Evolutionary conservation across 2,888 invertebrate species (phyloP).

Genomic region (Odontothrips loti): DNA sequence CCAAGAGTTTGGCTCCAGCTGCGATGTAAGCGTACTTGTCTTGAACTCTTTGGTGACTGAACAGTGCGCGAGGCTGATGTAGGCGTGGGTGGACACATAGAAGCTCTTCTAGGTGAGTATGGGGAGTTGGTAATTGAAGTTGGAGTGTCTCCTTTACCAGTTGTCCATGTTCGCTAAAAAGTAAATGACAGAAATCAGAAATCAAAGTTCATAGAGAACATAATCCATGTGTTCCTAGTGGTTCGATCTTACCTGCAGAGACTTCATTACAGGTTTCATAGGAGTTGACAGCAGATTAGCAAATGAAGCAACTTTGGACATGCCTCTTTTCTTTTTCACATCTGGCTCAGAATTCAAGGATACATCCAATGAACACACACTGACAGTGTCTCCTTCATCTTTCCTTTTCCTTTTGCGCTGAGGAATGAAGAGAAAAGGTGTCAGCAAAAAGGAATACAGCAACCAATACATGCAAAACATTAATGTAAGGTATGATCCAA

Average conservation of each 20-base stretch:
- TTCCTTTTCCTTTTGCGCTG: constrained; percentile 2
- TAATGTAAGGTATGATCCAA: constrained; percentile 32
- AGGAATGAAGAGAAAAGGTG: background rate
- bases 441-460: background rate
- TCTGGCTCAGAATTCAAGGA: constrained; percentile 43
- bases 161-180: background rate
- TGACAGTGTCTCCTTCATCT: constrained; percentile 45
- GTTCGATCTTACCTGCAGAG: constrained; percentile 40
- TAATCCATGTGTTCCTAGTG: constrained; percentile 38
- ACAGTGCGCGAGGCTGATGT: background rate
- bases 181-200: background rate
- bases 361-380: constrained; percentile 45
- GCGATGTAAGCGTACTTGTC: background rate
- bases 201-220: background rate
- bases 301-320: constrained; percentile 45
- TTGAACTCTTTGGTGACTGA: background rate
- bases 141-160: background rate
- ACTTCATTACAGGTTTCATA: constrained; percentile 36
- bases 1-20: constrained; percentile 8
- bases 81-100: background rate
- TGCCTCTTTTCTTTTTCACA: constrained; percentile 41
- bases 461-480: background rate
- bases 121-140: background rate
- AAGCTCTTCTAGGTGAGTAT: background rate
- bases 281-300: constrained; percentile 44